Evolutionary conservation across 2,797 vertebrate genomes (phyloP), one percentile per base, ranked within the genome.

Genomic region (Silurus lanzhouensis): DNA sequence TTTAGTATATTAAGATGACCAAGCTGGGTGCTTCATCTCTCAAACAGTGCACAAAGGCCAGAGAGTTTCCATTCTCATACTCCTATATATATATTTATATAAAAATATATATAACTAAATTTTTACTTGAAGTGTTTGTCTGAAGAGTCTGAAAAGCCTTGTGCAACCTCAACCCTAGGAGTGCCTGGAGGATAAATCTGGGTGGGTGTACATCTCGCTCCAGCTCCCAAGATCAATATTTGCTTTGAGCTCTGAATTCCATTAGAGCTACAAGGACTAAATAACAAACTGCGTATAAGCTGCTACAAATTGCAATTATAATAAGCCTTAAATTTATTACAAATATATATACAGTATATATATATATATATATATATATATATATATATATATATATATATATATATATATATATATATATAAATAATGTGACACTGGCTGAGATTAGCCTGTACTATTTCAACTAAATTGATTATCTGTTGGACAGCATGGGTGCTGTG

Each of bases 71-170:
- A 27, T 70, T 71, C n/a, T 87, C 83, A 61, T 84, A 60, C 20
- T 64, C 70, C 63, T 88, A 83, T 84, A 83, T 84, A 82, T 87
- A 27, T 74, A 84, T 84, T 12, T 67, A 22, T 27, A 67, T 67
- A 25, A 13, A 60, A 84, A 82, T 84, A 86, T 83, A 84, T 86
- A 25, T 67, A 88, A 81, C 84, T 70, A 68, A 44, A 88, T 83
- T 22, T 77, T 57, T 72, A 70, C 58, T 77, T 88, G 60, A 86
- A 84, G 78, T 60, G 83, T 82, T 83, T 67, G 77, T 63, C 31
- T 72, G 38, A 46, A 46, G 25, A 72, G 48, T 68, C 72, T 79
- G 67, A 77, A 86, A 70, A 83, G 82, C 76, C 76, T 75, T 52
- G 6, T 55, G 81, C 74, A 70, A 67, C 67, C 64, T 78, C 81